Base-by-base conservation (phyloP, 2,797 vertebrate species). In the Gobionotothen gibberifrons region DNA sequence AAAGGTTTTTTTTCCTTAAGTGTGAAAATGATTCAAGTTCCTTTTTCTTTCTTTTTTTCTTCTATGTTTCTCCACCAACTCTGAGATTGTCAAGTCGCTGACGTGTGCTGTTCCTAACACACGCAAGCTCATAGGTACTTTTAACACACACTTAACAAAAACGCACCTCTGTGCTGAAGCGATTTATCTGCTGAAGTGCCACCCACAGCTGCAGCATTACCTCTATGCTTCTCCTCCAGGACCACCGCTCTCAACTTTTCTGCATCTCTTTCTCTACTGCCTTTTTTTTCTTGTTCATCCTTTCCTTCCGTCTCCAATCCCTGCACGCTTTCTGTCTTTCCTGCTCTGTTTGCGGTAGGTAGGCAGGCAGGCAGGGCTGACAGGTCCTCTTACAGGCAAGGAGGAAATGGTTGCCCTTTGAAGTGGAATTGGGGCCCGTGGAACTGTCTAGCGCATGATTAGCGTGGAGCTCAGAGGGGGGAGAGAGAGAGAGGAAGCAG, bases 341-440 rank as follows among this genome's bases (percentile, higher is more conserved):
- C 44, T 15, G n/a, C 59, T 69, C 53, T 65, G 74, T 69, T 60
- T 62, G 81, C 64, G 61, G 87, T 86, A 81, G 80, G 86, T 79
- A 83, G 72, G 81, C 61, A 36, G 32, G 32, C 64, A 49, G 65
- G 78, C 79, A 69, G 67, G 76, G 86, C 84, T 94, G 93, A 93
- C 92, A 94, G 90, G 89, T 84, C 85, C 84, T 92, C 85, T 84
- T 62, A 85, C 88, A 92, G 91, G 92, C 89, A 79, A 88, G 82
- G 83, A 82, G 90, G 85, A 91, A 89, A 91, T 87, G 87, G 85
- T 78, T 89, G 87, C 76, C 88, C 92, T 95, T 95, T 95, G 93
- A 95, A 93, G 93, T 94, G 85, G 89, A 93, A 94, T 93, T 90
- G 91, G 89, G 85, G 85, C 90, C 90, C 48, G 75, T 93, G 90